phyloP scores from a whole-genome alignment of 2,113 vertebrate genomes.

The Grammomys dolichurus region DNA sequence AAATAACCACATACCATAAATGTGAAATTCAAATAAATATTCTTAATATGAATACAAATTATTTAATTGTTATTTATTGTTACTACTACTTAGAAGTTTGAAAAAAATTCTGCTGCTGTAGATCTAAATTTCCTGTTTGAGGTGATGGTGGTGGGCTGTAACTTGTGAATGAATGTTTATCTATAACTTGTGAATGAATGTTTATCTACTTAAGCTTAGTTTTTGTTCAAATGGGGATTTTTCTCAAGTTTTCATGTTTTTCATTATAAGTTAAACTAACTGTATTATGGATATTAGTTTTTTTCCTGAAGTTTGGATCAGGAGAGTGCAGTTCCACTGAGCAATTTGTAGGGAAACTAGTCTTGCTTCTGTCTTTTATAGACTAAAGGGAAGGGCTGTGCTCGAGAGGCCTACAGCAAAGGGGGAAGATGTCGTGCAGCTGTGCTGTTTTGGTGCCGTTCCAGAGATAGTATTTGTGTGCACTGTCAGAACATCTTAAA shows the following conservation, averaged over 20 bases:
- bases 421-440: conserved; percentile 82
- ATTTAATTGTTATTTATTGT: neutral
- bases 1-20: conserved; percentile 17
- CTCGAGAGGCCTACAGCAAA: conserved; percentile 65
- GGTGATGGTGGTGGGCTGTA: neutral
- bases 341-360: conserved; percentile 49
- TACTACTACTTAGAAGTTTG: conserved; percentile 5
- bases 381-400: conserved; percentile 65
- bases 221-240: conserved; percentile 51
- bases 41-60: conserved; percentile 8
- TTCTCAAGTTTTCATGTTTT: conserved; percentile 48
- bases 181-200: conserved; percentile 29
- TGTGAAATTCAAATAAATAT: conserved; percentile 28
- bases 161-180: conserved; percentile 17
- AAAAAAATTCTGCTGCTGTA: neutral
- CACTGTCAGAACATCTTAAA: conserved; percentile 78
- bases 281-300: conserved; percentile 18
- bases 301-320: conserved; percentile 63
- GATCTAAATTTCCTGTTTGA: conserved; percentile 45
- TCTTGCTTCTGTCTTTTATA: conserved; percentile 64
- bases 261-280: conserved; percentile 5
- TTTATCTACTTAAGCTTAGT: conserved; percentile 10
- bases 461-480: conserved; percentile 82
- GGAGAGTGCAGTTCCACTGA: conserved; percentile 40
- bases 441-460: conserved; percentile 75